Evolutionary conservation across 2,797 vertebrate genomes (phyloP).

Genomic region (Myotis findleyi): DNA sequence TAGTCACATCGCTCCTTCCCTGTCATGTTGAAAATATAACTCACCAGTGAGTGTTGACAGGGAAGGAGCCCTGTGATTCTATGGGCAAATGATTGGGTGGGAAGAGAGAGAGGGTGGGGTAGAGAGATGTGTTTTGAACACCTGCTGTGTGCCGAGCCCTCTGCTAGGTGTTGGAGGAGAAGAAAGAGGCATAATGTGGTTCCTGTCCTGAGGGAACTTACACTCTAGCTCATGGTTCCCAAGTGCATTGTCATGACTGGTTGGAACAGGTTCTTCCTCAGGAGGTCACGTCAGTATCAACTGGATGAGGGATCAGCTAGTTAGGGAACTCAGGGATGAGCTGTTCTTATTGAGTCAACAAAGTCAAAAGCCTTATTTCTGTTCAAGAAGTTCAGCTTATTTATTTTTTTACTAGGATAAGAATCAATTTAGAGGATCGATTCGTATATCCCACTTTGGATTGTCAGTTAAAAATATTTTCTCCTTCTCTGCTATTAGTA

Average conservation of each 20-base stretch:
- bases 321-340: background rate
- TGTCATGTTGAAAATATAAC: background rate
- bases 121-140: background rate
- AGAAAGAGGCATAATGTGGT: background rate
- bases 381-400: slow-evolving; percentile 41
- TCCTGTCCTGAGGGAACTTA: background rate
- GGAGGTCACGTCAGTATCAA: background rate
- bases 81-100: background rate
- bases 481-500: background rate
- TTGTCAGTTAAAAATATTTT: slow-evolving; percentile 53
- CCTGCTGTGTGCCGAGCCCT: background rate
- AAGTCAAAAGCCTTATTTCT: slow-evolving; percentile 42
- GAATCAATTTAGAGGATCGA: slow-evolving; percentile 41
- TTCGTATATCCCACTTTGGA: slow-evolving; percentile 45
- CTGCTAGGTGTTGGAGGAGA: background rate
- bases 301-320: background rate
- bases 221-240: background rate
- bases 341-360: background rate
- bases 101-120: background rate
- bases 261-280: background rate
- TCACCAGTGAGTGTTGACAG: background rate
- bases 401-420: slow-evolving; percentile 51
- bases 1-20: background rate
- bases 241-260: background rate
- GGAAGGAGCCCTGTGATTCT: background rate